Base-by-base conservation (phyloP, 2,888 invertebrate species). In the Isotomurus palustris region DNA sequence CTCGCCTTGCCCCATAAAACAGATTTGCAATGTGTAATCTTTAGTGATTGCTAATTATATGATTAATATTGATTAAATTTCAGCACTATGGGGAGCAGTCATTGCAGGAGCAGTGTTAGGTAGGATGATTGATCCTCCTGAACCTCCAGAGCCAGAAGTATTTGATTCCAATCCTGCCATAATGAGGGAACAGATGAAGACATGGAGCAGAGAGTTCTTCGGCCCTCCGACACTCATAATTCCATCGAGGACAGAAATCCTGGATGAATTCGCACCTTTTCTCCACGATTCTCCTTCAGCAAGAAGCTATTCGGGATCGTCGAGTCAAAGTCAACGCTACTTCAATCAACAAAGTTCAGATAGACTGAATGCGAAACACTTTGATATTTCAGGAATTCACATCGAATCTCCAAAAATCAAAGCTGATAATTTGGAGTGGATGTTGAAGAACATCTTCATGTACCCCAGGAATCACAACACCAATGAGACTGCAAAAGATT, bases 401-500 rank as follows among this genome's bases (percentile, higher is more conserved):
- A 48, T 27, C 5, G 27, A 36, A 19, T 21, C 47, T 25, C 60
- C 63, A 10, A 35, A 21, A n/a, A 56, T 69, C 22, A 67, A 69
- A 51, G 47, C 44, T 44, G 68, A 66, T 38, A 71, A 72, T 55
- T 49, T 72, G 48, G 67, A 68, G 35, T 70, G 67, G 62, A 67
- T 72, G 69, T 64, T 72, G 22, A 53, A 62, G 36, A 67, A 70
- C 47, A 61, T 71, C 22, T 71, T 72, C 55, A 68, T 58, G 56
- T 69, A 68, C 24, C 70, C 71, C 2, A 44, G 72, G 48, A 71
- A 69, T 61, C 71, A 69, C 40, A 55, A 55, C 12, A 70, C 71
- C 2, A 72, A 71, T 56, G 68, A 67, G 27, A 69, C 71, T 8
- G 66, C 71, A 2, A 70, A 71, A 45, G 68, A 68, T 41, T 54